phyloP scores from a whole-genome alignment of 2,113 vertebrate genomes.

The Rhinolophus sinicus region DNA sequence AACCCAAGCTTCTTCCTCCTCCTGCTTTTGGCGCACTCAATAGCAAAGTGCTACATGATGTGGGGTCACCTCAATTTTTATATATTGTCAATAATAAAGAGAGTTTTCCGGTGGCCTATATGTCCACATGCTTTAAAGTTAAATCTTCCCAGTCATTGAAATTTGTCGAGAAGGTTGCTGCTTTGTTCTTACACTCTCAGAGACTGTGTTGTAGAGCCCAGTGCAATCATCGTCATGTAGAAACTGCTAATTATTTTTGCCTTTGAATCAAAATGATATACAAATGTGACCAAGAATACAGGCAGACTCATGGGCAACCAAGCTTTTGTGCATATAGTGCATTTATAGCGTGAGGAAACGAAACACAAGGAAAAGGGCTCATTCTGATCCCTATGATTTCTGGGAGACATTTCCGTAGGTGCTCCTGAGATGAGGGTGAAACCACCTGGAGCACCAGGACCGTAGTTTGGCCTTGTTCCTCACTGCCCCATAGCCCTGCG shows the following conservation, averaged over 20 bases:
- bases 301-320: slow-evolving; percentile 86
- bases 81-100: neutral
- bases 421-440: neutral
- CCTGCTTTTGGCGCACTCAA: neutral
- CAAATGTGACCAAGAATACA: slow-evolving; percentile 78
- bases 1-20: neutral
- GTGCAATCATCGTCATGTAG: neutral
- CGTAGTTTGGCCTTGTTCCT: neutral
- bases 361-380: slow-evolving; percentile 70
- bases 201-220: neutral
- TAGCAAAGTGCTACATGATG: neutral
- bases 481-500: neutral
- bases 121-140: neutral
- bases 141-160: neutral
- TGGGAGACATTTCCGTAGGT: neutral
- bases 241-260: slow-evolving; percentile 92
- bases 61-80: neutral
- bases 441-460: neutral
- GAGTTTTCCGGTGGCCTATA: neutral
- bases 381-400: slow-evolving; percentile 59
- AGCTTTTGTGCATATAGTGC: slow-evolving; percentile 82
- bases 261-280: slow-evolving; percentile 81
- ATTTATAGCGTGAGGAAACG: slow-evolving; percentile 67
- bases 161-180: neutral
- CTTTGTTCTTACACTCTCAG: neutral